Evolutionary conservation across 2,797 vertebrate genomes (phyloP).

Genomic region (Rhinophrynus dorsalis): DNA sequence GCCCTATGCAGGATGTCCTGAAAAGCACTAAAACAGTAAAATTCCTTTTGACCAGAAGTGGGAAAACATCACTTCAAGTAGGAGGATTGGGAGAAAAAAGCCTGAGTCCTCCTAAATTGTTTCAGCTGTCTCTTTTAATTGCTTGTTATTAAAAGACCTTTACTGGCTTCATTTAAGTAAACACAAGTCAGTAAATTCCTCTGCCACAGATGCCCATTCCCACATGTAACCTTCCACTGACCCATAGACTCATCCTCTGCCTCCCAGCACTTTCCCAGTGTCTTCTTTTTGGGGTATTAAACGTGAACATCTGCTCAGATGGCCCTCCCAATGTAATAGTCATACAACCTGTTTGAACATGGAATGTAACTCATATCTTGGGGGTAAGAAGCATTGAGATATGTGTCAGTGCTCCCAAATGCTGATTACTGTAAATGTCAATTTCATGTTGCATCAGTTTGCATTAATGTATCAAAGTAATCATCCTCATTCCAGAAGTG

Average conservation of each 20-base stretch:
- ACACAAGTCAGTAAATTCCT: conserved; percentile 80
- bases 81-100: conserved; percentile 28
- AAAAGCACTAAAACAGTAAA: neutral
- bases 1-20: neutral
- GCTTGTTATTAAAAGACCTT: conserved; percentile 80
- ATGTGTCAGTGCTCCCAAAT: conserved; percentile 9
- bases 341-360: conserved; percentile 15
- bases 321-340: neutral
- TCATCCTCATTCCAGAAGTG: neutral
- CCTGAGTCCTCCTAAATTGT: conserved; percentile 7
- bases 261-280: conserved; percentile 17
- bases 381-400: neutral
- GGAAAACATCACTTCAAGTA: conserved; percentile 11
- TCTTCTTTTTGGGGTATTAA: conserved; percentile 4
- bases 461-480: conserved; percentile 20
- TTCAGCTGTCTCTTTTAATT: conserved; percentile 71
- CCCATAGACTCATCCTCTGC: conserved; percentile 34
- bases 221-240: conserved; percentile 38
- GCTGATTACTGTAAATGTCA: conserved; percentile 22
- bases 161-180: conserved; percentile 79
- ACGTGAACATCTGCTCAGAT: neutral
- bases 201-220: conserved; percentile 55
- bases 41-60: conserved; percentile 30
- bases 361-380: neutral
- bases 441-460: conserved; percentile 24